Evolutionary conservation across 2,888 invertebrate genomes (phyloP), one percentile per base, ranked within the genome.

Genomic region (Thumatha senex): DNA sequence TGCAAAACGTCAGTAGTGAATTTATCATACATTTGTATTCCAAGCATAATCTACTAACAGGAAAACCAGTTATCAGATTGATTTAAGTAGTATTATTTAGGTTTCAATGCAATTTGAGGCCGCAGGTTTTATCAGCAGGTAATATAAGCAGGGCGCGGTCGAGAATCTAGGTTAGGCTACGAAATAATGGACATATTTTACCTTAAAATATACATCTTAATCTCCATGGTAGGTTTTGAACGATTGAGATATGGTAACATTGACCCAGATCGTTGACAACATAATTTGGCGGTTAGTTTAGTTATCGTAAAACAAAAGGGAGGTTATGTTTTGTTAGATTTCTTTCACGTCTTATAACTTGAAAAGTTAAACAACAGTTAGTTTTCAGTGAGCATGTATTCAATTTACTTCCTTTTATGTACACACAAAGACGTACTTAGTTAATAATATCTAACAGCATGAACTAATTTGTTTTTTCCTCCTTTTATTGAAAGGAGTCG

Each of bases 221-320:
- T 40, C 36, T 31, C 15, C 14, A 40, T 31, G 30, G n/a, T 31
- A 43, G 39, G 38, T 43, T 40, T 44, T 38, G 29, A 51, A 40
- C 46, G 35, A 38, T 51, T 45, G 41, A 45, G 10, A 15, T 48
- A 48, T 53, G 45, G 45, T 40, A 48, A 51, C 68, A 53, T 64
- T 63, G 64, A 48, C 64, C 68, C 44, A 43, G 45, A 54, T 57
- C 46, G 46, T 53, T 56, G 46, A 30, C 47, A 38, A 42, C 40
- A 45, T 12, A 12, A n/a, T 44, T 42, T 56, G 46, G 12, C 41
- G 11, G 47, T 44, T 38, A 34, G 11, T 44, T 44, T 38, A 34
- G 11, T 44, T 46, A 14, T 18, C 12, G 46, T 40, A 24, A 36
- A 45, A 53, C 45, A 53, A 48, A 48, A 36, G 43, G 34, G 30